Evolutionary conservation across 2,113 vertebrate genomes (phyloP), one percentile per base, ranked within the genome.

Genomic region (Myanophis thanlyinensis): DNA sequence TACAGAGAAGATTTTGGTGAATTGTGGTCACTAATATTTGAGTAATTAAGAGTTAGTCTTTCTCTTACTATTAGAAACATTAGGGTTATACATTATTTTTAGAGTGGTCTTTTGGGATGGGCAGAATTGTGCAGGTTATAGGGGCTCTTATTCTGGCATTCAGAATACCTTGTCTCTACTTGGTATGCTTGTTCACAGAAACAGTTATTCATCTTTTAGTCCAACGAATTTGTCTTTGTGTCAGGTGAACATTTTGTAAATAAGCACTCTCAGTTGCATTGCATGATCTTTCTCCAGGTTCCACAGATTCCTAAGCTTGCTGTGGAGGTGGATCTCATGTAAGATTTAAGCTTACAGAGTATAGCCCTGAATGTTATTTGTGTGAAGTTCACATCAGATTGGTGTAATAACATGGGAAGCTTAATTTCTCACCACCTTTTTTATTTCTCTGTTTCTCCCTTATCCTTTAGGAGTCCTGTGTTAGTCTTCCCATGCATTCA

Each of bases 401-500:
- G 23, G 25, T n/a, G 44, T 53, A 47, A 44, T 44, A 5, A 27
- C 3, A 9, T 13, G 44, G 15, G 25, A 10, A 92, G 7, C 35
- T 80, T 80, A 80, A 80, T 80, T 44, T 44, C 73, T 22, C 73
- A 80, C 9, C 56, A 13, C 15, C 46, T 51, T 67, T 10, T 20
- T 11, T 44, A 22, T 22, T 91, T 30, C 91, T 87, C 89, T 22
- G 90, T 35, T 89, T 92, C 92, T 67, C n/a, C 4, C 0, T 7
- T 1, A 59, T 93, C 85, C n/a, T 92, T 90, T 89, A 99, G 98
- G 97, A 98, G 96, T 52, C 98, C 98, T 0, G 98, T 99, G 87
- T 97, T 99, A 94, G 98, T 99, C 89, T 98, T 98, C 96, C 98
- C 98, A 91, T 99, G 99, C 27, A 48, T 94, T 0, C 97, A 98